Evolutionary conservation across 2,797 vertebrate species (phyloP).

Genomic region (Amblyraja radiata): DNA sequence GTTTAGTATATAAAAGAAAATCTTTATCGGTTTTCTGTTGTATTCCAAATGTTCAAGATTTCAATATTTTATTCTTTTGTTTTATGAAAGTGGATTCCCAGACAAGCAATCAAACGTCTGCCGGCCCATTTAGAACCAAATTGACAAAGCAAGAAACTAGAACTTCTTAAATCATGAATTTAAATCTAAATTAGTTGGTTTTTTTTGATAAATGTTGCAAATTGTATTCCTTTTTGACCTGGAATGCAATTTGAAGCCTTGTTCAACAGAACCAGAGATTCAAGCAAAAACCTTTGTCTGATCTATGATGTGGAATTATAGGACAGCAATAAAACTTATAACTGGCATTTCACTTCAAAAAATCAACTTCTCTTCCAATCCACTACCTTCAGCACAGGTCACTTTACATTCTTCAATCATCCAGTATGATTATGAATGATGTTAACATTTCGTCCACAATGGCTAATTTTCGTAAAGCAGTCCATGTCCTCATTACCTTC

Average conservation of each 20-base stretch:
- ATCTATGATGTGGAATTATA: neutral
- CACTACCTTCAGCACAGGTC: neutral
- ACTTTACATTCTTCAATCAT: neutral
- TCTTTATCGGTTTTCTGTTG: too few relatives aligned
- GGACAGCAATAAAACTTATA: neutral
- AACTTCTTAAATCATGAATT: neutral
- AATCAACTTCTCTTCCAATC: neutral
- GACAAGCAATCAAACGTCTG: neutral
- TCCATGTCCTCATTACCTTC: neutral
- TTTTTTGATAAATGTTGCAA: neutral
- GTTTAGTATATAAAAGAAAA: too few relatives aligned
- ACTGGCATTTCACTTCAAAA: neutral
- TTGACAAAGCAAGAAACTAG: neutral
- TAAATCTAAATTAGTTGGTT: neutral
- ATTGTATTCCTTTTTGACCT: neutral
- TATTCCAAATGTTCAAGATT: neutral
- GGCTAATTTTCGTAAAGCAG: neutral
- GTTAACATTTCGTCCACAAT: neutral
- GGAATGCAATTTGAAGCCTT: neutral
- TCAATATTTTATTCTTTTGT: neutral
- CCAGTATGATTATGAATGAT: neutral
- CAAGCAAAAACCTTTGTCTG: neutral
- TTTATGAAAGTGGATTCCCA: neutral
- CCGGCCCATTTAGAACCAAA: neutral
- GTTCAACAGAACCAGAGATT: neutral